Conservation (phyloP, 2,888 invertebrate genomes). For the Trachelus stipa region DNA sequence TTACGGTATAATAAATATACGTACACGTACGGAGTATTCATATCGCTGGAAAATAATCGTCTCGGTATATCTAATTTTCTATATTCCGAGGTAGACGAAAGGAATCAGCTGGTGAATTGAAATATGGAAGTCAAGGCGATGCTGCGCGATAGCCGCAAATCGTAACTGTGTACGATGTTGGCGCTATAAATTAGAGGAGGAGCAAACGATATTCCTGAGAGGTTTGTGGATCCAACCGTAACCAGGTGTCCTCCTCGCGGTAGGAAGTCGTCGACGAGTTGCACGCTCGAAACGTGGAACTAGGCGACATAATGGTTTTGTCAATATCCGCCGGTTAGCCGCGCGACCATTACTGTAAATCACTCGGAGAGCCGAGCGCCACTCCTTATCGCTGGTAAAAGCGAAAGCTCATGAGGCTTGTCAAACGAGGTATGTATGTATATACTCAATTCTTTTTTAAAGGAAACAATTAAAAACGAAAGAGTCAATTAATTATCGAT, state of each 20-base stretch:
- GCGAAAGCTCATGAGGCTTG: background rate
- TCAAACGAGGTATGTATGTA: background rate
- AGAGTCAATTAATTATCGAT: background rate
- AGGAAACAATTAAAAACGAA: background rate
- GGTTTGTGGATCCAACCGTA: background rate
- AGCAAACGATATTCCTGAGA: background rate
- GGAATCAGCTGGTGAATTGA: background rate
- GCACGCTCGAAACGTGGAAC: background rate
- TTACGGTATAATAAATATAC: background rate
- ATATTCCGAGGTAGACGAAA: background rate
- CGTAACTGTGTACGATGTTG: background rate
- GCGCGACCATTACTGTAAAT: slow-evolving; percentile 7
- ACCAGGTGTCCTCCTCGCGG: background rate
- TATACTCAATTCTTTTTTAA: background rate
- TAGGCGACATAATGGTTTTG: slow-evolving; percentile 3
- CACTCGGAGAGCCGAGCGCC: background rate
- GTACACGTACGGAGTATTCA: background rate
- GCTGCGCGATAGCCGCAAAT: background rate
- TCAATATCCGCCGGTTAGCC: slow-evolving; percentile 10
- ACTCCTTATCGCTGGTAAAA: background rate
- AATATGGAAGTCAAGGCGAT: background rate
- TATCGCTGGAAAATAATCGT: background rate
- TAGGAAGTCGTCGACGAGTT: background rate
- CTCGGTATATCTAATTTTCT: background rate
- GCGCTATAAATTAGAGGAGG: background rate